Evolutionary conservation across 2,888 invertebrate species (phyloP), one percentile per base, ranked within the genome.

Genomic region (Patella caerulea): DNA sequence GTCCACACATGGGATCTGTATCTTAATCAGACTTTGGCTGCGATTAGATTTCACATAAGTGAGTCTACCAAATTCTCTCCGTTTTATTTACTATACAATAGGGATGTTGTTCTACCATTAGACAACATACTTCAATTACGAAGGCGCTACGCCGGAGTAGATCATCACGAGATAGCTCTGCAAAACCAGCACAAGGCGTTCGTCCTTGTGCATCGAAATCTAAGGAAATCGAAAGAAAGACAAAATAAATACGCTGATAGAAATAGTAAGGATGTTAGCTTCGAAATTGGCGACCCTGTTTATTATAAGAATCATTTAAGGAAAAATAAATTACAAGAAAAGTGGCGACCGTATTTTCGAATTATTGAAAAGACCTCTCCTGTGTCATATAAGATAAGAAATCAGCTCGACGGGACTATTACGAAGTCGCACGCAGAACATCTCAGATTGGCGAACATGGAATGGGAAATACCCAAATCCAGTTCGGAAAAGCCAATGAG

Each of bases 181-280:
- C 78, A 80, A 79, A 59, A 80, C 70, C 81, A 84, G 74, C 82
- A 83, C 56, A 79, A 75, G 54, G 24, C 78, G 9, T 83, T 83
- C 74, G 14, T 73, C 12, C 52, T 24, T 4, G 81, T 81, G 14
- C 71, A 72, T 56, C 72, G 71, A 29, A 71, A 81, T 54, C 15
- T 78, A 12, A 81, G 76, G 45, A 78, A 78, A 11, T 72, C 81
- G 9, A 81, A 80, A 53, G 73, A 73, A 45, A 71, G 78, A 78
- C 81, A 80, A 72, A 75, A 74, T 2, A 78, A 78, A 73, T 80
- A 82, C 73, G 78, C 79, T 15, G 54, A 84, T 75, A 78, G 56
- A 29, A 74, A 69, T 14, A 71, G 78, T 17, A 78, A 82, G 74
- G 55, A 72, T 11, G 65, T 80, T 55, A 70, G 69, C 19, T 76